Evolutionary conservation across 2,113 vertebrate species (phyloP).

Genomic region (Clarias macrocephalus): DNA sequence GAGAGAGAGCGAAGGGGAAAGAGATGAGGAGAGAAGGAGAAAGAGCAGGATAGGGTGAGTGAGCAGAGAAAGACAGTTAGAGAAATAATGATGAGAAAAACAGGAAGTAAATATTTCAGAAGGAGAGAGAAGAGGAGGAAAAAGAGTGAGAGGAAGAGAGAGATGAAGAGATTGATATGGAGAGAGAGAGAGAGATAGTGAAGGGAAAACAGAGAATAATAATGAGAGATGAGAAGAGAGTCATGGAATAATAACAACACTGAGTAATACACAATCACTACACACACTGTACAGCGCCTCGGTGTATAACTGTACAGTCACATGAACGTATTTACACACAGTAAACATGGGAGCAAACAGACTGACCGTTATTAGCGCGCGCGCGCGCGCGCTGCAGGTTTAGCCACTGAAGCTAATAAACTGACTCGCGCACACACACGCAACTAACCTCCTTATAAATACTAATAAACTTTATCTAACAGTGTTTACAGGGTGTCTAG

Average conservation of each 20-base stretch:
- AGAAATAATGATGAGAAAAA: neutral
- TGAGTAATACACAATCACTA: no score
- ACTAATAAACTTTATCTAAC: no score
- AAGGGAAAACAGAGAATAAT: neutral
- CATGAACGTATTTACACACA: no score
- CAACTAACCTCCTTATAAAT: no score
- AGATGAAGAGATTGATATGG: neutral
- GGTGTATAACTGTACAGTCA: no score
- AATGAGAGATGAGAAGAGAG: neutral
- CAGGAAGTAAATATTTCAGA: neutral
- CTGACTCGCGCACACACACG: neutral
- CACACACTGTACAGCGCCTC: no score
- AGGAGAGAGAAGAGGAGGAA: no score
- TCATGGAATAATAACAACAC: neutral
- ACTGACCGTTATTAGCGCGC: no score
- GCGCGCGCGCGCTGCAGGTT: neutral
- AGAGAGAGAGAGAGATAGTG: no score
- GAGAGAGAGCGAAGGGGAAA: neutral
- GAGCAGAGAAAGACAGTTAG: neutral
- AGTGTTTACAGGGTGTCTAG: neutral
- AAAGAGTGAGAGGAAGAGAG: no score
- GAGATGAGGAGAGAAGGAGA: neutral
- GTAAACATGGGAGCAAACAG: no score
- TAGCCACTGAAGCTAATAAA: neutral
- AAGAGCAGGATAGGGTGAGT: neutral